Evolutionary conservation across 2,797 vertebrate species (phyloP), one percentile per base, ranked within the genome.

Genomic region (Pseudocheirus occidentalis): DNA sequence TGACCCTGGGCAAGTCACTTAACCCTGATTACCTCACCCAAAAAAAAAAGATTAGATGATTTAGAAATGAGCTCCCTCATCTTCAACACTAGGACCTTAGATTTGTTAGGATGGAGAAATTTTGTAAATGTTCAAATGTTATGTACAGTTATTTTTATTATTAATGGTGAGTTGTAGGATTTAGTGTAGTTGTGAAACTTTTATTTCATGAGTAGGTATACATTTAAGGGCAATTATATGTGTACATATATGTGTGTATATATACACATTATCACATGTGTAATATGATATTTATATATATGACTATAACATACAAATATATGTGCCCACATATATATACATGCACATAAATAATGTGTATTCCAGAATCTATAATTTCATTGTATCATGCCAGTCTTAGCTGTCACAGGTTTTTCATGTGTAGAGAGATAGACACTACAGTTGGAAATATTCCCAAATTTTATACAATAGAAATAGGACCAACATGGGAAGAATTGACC

Each of bases 371-470:
- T 40, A 50, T 34, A 91, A 0, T 90, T 55, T 92, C 12, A 50
- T 90, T 54, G 24, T 12, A 73, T 55, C 31, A 11, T 29, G 9
- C 13, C 21, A 34, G 13, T 55, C 31, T 73, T 73, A 21, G 34
- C 4, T 73, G 5, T 81, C 40, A 81, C 7, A 81, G 40, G 2
- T 81, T 89, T 57, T 90, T 27, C 40, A 0, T 87, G 28, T 90
- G 1, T 73, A 90, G 50, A 46, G n/a, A 93, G 62, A 92, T 40
- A 91, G 55, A 93, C 94, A 91, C 91, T 54, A n/a, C 40, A 90
- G 50, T 27, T 59, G 52, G 55, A 81, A 94, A 55, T 24, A 12
- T 93, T 56, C 90, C 62, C 91, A 21, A 54, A 87, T 31, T 54
- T 62, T 50, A 89, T 31, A 9, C 11, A 55, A 55, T 34, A 92